Evolutionary conservation across 2,113 vertebrate genomes (phyloP), one percentile per base, ranked within the genome.

Genomic region (Melanocharis versteri): DNA sequence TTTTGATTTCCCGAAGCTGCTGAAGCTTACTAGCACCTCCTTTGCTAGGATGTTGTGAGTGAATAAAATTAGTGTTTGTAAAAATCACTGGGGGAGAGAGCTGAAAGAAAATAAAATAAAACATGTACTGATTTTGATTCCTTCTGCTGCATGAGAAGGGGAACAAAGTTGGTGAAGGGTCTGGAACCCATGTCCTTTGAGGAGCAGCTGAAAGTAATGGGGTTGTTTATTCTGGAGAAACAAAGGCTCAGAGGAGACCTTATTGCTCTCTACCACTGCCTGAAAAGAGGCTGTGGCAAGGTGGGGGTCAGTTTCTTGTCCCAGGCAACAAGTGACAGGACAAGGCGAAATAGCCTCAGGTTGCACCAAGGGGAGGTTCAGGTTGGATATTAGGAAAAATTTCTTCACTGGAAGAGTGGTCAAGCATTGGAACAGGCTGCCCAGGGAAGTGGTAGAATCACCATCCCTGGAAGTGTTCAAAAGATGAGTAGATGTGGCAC

Each of bases 31-130:
- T 56, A 88, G 64, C 48, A 88, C 15, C 22, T 81, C 11, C 68
- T 73, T 70, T 56, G 39, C 60, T 56, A 86, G 72, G n/a, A 70
- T 24, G 18, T 15, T 93, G 33, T 39, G 60, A 92, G 58, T 71
- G 75, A 90, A n/a, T n/a, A n/a, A 78, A 96, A 95, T 86, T 30
- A 77, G 24, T 22, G 26, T 80, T 66, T 73, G 62, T 23, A 61
- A 88, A 92, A 92, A 17, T n/a, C 56, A 78, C 22, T 50, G 35
- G 60, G 45, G 64, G n/a, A 83, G 24, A 28, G 50, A 35, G n/a
- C 23, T 42, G 16, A 47, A 62, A 72, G 51, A 56, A 50, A 42
- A 57, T 10, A 78, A 86, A 69, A 87, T 35, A 14, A 33, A 72
- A 82, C 1, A 4, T 18, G 2, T 8, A 87, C 24, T 33, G 45